These are phyloP conservation scores for Drosophila subsilvestris DNA, from an alignment of 2,888 invertebrate genomes.

Conservation along the genomic window DNA sequence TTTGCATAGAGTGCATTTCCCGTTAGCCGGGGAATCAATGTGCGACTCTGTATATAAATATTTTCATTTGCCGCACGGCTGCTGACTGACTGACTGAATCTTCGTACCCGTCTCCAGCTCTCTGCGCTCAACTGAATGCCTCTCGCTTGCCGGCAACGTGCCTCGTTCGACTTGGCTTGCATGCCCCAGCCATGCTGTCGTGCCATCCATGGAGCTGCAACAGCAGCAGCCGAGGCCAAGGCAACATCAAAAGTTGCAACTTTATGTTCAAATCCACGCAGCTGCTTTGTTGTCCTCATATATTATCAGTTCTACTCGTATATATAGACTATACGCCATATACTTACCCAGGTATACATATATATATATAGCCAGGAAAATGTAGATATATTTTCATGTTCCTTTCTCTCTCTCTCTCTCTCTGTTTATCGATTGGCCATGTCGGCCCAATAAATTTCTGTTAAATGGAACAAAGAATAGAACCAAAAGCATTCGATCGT, in stretches of 20 bases:
- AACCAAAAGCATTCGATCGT: constrained; percentile 16
- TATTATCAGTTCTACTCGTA: not conserved
- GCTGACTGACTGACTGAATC: constrained; percentile 31
- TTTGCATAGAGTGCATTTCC: constrained; percentile 65
- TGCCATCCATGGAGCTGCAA: constrained; percentile 28
- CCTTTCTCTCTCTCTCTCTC: constrained; percentile 23
- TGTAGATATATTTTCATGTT: constrained; percentile 4
- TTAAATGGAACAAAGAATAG: constrained; percentile 24
- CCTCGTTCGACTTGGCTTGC: constrained; percentile 59
- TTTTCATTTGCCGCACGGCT: constrained; percentile 71
- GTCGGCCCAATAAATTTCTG: constrained; percentile 25
- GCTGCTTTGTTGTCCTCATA: constrained; percentile 2
- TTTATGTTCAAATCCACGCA: not conserved
- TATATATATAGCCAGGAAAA: not conserved
- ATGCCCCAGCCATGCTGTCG: constrained; percentile 38
- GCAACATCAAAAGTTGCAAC: constrained; percentile 2
- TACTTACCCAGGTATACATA: too few relatives aligned
- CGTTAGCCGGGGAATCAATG: constrained; percentile 51
- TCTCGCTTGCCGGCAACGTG: constrained; percentile 57
- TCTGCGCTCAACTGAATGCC: constrained; percentile 10
- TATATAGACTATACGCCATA: not conserved
- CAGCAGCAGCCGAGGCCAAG: not conserved
- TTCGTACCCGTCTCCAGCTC: not conserved
- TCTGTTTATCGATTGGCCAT: not conserved
- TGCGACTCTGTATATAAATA: constrained; percentile 44